phyloP scores from a whole-genome alignment of 2,797 vertebrate species.

The Epinephelus awoara region DNA sequence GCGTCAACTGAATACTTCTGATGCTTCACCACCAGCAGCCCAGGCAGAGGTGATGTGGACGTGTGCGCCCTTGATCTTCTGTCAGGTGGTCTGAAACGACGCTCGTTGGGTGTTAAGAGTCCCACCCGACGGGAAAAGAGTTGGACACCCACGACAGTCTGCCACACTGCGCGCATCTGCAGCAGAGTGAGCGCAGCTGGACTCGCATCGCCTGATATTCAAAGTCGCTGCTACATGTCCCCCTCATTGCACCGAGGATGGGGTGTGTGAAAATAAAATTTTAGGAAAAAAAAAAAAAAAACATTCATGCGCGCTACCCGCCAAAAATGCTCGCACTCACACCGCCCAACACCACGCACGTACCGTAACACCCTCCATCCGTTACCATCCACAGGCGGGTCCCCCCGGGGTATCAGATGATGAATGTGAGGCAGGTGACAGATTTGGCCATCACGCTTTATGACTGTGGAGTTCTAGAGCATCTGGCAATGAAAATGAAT shows the following conservation, averaged over 20 bases:
- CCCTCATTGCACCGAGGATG: constrained; percentile 23
- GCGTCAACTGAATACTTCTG: background rate
- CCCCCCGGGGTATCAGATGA: constrained; percentile 46
- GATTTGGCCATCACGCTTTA: constrained; percentile 60
- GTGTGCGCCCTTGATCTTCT: constrained; percentile 30
- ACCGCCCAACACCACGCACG: constrained; percentile 25
- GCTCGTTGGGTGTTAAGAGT: constrained; percentile 20
- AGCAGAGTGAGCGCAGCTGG: constrained; percentile 52
- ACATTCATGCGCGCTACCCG: constrained; percentile 29
- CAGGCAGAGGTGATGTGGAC: constrained; percentile 6
- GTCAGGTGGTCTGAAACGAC: constrained; percentile 28
- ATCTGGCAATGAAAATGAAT: constrained; percentile 48
- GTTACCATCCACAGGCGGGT: constrained; percentile 26
- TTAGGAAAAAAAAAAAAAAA: background rate
- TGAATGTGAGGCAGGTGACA: constrained; percentile 56
- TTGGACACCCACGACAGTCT: constrained; percentile 34
- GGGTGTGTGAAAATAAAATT: constrained; percentile 35
- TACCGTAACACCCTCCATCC: constrained; percentile 14
- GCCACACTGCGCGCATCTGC: constrained; percentile 39
- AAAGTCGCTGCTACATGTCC: constrained; percentile 34
- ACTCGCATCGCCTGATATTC: constrained; percentile 35
- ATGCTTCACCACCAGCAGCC: background rate
- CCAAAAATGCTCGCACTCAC: constrained; percentile 43
- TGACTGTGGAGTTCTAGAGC: constrained; percentile 62
- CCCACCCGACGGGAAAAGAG: constrained; percentile 16